phyloP scores from a whole-genome alignment of 2,888 invertebrate species.

The Marronus borbonicus region DNA sequence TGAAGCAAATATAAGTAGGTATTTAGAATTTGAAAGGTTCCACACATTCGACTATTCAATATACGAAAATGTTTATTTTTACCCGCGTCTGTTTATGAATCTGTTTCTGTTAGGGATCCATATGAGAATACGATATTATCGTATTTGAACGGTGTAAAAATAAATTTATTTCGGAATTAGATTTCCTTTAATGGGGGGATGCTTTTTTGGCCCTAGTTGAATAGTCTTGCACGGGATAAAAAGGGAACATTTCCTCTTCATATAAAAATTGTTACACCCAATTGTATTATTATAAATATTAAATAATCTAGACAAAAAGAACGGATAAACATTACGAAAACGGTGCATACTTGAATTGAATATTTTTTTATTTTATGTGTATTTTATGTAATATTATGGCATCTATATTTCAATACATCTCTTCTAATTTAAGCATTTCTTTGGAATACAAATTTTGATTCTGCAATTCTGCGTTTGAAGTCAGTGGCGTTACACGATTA shows the following conservation, averaged over 20 bases:
- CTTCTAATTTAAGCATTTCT: slow-evolving; percentile 5
- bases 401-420: slow-evolving; percentile 1
- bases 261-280: slow-evolving; percentile 8
- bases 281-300: neutral
- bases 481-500: neutral
- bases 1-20: slow-evolving; percentile 53
- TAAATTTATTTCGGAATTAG: no score
- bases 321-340: neutral
- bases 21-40: slow-evolving; percentile 42
- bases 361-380: neutral
- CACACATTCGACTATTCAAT: slow-evolving; percentile 60
- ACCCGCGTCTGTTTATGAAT: no score
- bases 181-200: no score
- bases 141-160: no score
- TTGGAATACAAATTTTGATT: slow-evolving; percentile 1
- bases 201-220: no score
- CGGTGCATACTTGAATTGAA: slow-evolving; percentile 11
- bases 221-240: neutral
- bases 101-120: no score
- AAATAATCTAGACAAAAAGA: neutral
- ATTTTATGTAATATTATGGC: slow-evolving; percentile 1
- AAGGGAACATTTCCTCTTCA: neutral
- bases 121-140: no score
- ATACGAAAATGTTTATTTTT: slow-evolving; percentile 61
- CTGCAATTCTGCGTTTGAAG: neutral